Conservation (phyloP, 1,140 invertebrate species). For the Campodea augens region DNA sequence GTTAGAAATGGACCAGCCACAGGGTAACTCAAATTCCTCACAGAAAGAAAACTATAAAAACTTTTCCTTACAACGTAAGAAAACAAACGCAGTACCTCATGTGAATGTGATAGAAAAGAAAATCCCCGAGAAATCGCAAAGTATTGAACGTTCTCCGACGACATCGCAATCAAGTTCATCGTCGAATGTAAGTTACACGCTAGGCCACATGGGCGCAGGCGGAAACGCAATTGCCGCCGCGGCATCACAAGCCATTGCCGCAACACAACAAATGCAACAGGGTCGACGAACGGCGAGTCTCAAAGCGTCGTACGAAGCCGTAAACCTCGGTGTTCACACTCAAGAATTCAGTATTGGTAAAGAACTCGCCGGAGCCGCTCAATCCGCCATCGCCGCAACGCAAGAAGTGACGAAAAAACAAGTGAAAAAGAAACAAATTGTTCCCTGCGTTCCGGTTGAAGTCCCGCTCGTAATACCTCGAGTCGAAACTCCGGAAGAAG, state of each 20-base stretch:
- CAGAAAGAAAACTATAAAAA: conserved; percentile 40
- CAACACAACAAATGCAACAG: conserved; percentile 92
- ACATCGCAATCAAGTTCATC: conserved; percentile 8
- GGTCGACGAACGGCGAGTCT: conserved; percentile 80
- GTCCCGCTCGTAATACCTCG: conserved; percentile 21
- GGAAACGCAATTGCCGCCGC: conserved; percentile 83
- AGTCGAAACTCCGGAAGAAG: conserved; percentile 21
- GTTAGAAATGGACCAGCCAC: conserved; percentile 49
- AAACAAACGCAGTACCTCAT: too few relatives aligned
- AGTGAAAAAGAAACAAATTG: conserved; percentile 37
- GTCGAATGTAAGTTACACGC: conserved; percentile 31
- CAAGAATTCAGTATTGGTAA: conserved; percentile 39
- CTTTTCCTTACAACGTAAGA: conserved; percentile 22
- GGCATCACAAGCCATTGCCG: conserved; percentile 87
- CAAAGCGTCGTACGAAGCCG: conserved; percentile 85
- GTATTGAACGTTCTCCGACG: too few relatives aligned
- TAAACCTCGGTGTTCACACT: conserved; percentile 35
- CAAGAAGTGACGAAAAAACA: conserved; percentile 44
- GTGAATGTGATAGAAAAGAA: too few relatives aligned
- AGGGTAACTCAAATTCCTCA: conserved; percentile 28
- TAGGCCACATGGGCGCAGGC: conserved; percentile 50
- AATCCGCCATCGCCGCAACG: conserved; percentile 49
- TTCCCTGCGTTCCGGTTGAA: conserved; percentile 7
- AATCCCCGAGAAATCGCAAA: too few relatives aligned
- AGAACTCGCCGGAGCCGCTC: conserved; percentile 53